Base-by-base conservation (phyloP, 2,888 invertebrate genomes). In the Cheiracanthium punctorium region DNA sequence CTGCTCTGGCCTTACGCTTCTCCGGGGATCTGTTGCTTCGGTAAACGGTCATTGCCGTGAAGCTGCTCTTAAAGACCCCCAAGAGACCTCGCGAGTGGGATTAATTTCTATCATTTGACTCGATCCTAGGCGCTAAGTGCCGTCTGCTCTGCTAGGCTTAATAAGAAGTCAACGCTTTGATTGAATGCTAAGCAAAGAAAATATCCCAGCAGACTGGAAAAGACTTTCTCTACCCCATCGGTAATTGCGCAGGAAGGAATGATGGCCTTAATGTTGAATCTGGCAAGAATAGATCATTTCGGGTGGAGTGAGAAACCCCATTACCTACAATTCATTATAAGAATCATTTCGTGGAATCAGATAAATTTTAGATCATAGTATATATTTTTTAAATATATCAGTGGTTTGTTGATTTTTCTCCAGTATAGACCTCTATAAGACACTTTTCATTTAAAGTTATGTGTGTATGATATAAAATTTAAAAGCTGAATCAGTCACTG, bases 31-130 rank as follows among this genome's bases (percentile, higher is more conserved):
- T 14, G 28, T 24, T 58, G 32, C 41, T 37, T 30, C 28, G 30
- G 73, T 48, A 48, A 74, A 80, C 67, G 73, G 32, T 32, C 12
- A 28, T 43, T 33, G 24, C 73, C 73, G 8, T 37, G 17, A 70
- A 72, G 71, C 76, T 72, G 48, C 65, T 65, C n/a, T 64, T 84
- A 84, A 84, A 84, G 77, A 73, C 58, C 65, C 84, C 77, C 77
- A 12, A 24, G 52, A 67, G 84, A 79, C 52, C 65, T 73, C 58
- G 73, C 33, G 65, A 77, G 79, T 84, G 77, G 72, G 84, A 84
- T 84, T 84, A 77, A 84, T 84, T 84, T 69, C 84, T 52, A 37
- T 67, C 84, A 84, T 84, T 52, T 76, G 52, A 80, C 48, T 32
- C 76, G 72, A 82, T 76, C 72, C 76, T 14, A 29, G 65, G 33